These are phyloP conservation scores for Yponomeuta sedellus DNA, from an alignment of 2,888 invertebrate genomes.

Conservation along the genomic window DNA sequence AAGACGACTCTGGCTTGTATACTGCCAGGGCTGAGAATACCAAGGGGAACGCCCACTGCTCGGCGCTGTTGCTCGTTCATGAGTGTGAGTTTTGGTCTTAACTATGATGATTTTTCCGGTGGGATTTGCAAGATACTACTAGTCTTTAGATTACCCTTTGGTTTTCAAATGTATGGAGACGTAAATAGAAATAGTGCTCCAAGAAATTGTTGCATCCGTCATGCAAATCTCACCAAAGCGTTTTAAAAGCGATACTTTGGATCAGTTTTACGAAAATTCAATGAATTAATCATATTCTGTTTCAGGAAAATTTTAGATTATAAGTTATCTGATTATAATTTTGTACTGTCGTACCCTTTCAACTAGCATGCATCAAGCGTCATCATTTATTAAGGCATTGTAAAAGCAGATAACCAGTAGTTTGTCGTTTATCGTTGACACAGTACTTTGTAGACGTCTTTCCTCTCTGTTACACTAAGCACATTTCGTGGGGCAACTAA, in stretches of 20 bases:
- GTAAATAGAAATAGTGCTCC: too few relatives aligned
- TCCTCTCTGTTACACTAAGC: slow-evolving; percentile 5
- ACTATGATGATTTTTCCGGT: slow-evolving; percentile 5
- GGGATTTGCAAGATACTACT: background rate
- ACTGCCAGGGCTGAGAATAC: slow-evolving; percentile 90
- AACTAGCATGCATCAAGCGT: slow-evolving; percentile 12
- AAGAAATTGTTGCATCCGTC: too few relatives aligned
- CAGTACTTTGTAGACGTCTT: slow-evolving; percentile 6
- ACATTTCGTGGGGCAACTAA: background rate
- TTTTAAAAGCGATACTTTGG: too few relatives aligned
- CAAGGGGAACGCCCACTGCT: slow-evolving; percentile 88
- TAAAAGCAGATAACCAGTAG: slow-evolving; percentile 64
- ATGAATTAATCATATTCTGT: background rate
- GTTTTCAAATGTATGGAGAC: too few relatives aligned
- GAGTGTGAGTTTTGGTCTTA: slow-evolving; percentile 80
- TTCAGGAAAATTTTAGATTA: background rate
- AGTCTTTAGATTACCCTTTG: too few relatives aligned
- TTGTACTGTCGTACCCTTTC: background rate
- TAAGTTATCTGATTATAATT: background rate
- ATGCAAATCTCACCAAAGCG: too few relatives aligned
- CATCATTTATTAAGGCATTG: slow-evolving; percentile 50
- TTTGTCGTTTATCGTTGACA: slow-evolving; percentile 31
- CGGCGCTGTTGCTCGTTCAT: slow-evolving; percentile 91
- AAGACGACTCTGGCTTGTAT: slow-evolving; percentile 92
- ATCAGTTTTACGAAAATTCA: too few relatives aligned